phyloP scores from a whole-genome alignment of 2,797 vertebrate species.

The Lagorchestes hirsutus region DNA sequence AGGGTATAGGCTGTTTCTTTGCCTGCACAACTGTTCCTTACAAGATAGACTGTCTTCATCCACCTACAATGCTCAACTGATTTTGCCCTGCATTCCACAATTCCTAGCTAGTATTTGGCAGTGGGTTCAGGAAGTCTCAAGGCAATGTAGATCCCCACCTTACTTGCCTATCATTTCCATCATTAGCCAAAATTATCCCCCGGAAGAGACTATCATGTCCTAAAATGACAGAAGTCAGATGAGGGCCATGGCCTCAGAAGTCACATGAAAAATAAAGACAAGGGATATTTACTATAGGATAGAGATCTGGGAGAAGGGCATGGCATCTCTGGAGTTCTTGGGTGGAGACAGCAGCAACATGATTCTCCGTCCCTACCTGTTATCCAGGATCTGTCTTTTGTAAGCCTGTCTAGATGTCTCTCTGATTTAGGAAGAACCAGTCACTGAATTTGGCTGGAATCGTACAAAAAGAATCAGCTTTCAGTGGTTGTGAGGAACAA shows the following conservation, averaged over 20 bases:
- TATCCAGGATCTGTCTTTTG: neutral
- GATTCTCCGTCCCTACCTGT: neutral
- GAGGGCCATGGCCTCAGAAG: neutral
- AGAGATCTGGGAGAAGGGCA: neutral
- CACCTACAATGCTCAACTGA: neutral
- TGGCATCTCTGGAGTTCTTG: neutral
- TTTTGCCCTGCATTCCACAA: neutral
- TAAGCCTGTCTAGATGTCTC: neutral
- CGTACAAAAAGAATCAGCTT: slow-evolving; percentile 10
- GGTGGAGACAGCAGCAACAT: neutral
- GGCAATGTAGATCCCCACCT: neutral
- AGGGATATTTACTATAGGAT: neutral
- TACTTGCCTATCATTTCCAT: neutral
- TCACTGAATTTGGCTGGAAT: slow-evolving; percentile 11
- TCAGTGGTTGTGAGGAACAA: neutral
- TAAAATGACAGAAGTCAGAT: neutral
- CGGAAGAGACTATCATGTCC: neutral
- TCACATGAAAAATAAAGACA: neutral
- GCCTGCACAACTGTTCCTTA: neutral
- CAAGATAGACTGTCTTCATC: neutral
- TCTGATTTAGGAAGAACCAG: neutral
- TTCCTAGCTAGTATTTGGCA: neutral
- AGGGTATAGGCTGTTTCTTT: neutral
- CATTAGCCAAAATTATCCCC: neutral
- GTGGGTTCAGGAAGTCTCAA: neutral